Evolutionary conservation across 2,113 vertebrate genomes (phyloP).

Genomic region (Crotalus helleri): DNA sequence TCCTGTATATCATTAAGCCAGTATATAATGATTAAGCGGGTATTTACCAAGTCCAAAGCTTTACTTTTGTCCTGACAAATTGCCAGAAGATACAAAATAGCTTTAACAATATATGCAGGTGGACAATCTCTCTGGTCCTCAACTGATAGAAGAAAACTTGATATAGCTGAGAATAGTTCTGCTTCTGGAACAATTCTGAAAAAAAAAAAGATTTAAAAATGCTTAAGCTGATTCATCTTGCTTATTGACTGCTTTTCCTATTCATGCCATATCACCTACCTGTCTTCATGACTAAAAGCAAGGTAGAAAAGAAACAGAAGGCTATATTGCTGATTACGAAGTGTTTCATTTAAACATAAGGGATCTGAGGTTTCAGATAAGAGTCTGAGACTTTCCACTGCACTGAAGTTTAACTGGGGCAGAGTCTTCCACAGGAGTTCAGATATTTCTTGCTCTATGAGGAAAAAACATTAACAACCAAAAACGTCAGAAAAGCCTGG

Average conservation of each 20-base stretch:
- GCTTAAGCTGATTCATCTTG: background rate
- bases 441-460: constrained; percentile 72
- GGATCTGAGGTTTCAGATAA: constrained; percentile 70
- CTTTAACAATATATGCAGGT: constrained; percentile 72
- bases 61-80: constrained; percentile 77
- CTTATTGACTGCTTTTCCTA: background rate
- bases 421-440: constrained; percentile 75
- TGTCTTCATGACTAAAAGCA: constrained; percentile 79
- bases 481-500: constrained; percentile 2
- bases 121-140: constrained; percentile 71
- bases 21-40: constrained; percentile 9
- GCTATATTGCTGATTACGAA: constrained; percentile 78
- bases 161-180: constrained; percentile 77
- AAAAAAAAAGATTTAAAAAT: constrained; percentile 32
- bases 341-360: constrained; percentile 66
- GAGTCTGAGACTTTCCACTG: constrained; percentile 78
- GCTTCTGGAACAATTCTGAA: constrained; percentile 85
- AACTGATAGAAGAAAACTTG: constrained; percentile 74
- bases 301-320: constrained; percentile 79
- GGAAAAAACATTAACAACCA: constrained; percentile 24
- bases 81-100: constrained; percentile 84
- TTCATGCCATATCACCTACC: constrained; percentile 65
- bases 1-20: background rate
- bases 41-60: constrained; percentile 74
- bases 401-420: constrained; percentile 74